Base-by-base conservation (phyloP, 2,797 vertebrate species). In the Oceanodroma leucorhoa region DNA sequence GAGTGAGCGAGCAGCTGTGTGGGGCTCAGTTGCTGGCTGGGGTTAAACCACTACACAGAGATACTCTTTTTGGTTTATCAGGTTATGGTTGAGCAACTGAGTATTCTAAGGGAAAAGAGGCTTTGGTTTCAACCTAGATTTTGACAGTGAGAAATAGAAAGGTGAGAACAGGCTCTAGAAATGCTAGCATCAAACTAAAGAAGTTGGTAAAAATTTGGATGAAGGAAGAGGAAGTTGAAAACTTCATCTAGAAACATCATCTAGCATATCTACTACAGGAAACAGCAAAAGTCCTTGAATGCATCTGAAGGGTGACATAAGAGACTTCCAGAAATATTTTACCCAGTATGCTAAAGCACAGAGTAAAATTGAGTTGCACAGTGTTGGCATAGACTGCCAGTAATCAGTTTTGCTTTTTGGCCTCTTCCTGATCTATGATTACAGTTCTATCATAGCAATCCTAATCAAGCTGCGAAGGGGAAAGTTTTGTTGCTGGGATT, bases 341-440 rank as follows among this genome's bases (percentile, higher is more conserved):
- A 29, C 29, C 4, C 16, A 20, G 34, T 34, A 6, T 6, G 14
- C 30, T 66, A 9, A 76, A 57, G 46, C 11, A 26, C 5, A 22
- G 41, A 55, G 30, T 11, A 46, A 22, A 71, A 77, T 5, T 0
- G 2, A 23, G 10, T 50, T 36, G 17, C 1, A 2, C 20, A 2
- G 11, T 18, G 14, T 36, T 57, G 20, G 48, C 27, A 11, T 14
- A 55, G 43, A 23, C 45, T 41, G 9, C 27, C 18, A 30, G n/a
- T n/a, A 10, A 15, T n/a, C 1, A 1, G 3, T 66, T 60, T 15
- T 40, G 22, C 29, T 45, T 79, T 58, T 79, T 54, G 24, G 21
- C 34, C 4, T 40, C 24, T 45, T 83, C 11, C 18, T 48, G 23
- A 58, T 53, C 6, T 34, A 2, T 11, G 78, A 21, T 18, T 64